Base-by-base conservation (phyloP, 1,140 invertebrate genomes). In the Drosophila nasuta region DNA sequence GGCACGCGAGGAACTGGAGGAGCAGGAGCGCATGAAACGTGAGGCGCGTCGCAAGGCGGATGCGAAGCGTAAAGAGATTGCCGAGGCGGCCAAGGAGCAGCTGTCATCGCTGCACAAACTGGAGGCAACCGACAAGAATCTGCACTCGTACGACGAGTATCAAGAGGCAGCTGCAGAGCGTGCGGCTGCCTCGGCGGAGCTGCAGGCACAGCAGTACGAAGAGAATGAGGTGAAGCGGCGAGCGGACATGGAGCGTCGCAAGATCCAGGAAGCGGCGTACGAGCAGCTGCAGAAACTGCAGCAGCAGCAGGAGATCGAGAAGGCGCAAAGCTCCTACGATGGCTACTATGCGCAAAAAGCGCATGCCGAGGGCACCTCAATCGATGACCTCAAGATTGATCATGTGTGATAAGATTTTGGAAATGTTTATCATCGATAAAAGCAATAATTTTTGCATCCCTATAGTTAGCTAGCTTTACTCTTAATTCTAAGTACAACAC, bases 81-180 rank as follows among this genome's bases (percentile, higher is more conserved):
- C 91, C 4, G 91, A 91, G 28, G 87, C 88, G 13, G 91, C 91
- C 7, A 88, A 91, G 17, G 79, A 91, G 49, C 91, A 92, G 71
- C 75, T 92, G 0, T 78, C 87, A 2, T 75, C 76, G 7, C 60
- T 90, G 68, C 86, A 90, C 43, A 90, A 90, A 38, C 54, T 85
- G 4, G 85, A 90, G 30, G 66, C 69, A 6, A 77, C 62, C 41
- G 86, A 81, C 10, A 88, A 80, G 48, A 81, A 74, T 41, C 73
- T 89, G 52, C 74, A 89, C 46, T 88, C 83, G 5, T 88, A 88
- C 10, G 83, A 83, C n/a, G 83, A 88, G 15, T 88, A 88, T 28
- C 85, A 89, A 25, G 83, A 88, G 60, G 83, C 83, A 25, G 83
- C 83, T 43, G 85, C 86, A 0, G 85, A 90, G 35, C 68, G 86